Base-by-base conservation (phyloP, 2,888 invertebrate genomes). In the Labia minor region DNA sequence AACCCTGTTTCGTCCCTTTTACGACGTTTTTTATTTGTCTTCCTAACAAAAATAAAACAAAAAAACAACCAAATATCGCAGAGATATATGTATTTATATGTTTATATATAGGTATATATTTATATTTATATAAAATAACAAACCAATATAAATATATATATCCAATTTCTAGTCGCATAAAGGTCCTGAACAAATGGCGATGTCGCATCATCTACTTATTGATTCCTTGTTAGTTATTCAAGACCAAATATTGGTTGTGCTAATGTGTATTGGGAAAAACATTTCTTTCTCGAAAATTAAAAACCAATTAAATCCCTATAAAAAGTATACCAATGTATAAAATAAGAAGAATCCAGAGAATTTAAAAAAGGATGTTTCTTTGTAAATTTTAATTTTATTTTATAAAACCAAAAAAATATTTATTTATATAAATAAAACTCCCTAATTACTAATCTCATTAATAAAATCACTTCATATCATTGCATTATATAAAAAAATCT, bases 191-290 rank as follows among this genome's bases (percentile, higher is more conserved):
- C 49, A 49, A 49, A n/a, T 49, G 16, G 26, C 26, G 49, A 49
- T 49, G 49, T 49, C 49, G 49, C 49, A 49, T 49, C n/a, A 16
- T 49, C 49, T 49, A 49, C 49, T 49, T 49, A 49, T 49, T 49
- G 49, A 8, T 14, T 49, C 49, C 16, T 49, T 49, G 49, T 49
- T 49, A n/a, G 49, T 49, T 49, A 49, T 8, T 49, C 49, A 16
- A 49, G 49, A 14, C 49, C 49, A 49, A 49, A n/a, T 49, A 49
- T 49, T 49, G 49, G 49, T 49, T 49, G 49, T 49, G 49, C 14
- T 14, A 14, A 49, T 8, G 14, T 11, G 14, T 16, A 49, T 49
- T n/a, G 49, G 49, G 16, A 49, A 49, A 49, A 49, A 14, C 49
- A 49, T 49, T 49, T 49, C 8, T 49, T 49, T 49, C 49, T 49